Percentiles rank a stretch among this genome's conserved stretches.
Evolutionary conservation across 2,113 vertebrate species (phyloP).

Genomic region (Cinclus cinclus): DNA sequence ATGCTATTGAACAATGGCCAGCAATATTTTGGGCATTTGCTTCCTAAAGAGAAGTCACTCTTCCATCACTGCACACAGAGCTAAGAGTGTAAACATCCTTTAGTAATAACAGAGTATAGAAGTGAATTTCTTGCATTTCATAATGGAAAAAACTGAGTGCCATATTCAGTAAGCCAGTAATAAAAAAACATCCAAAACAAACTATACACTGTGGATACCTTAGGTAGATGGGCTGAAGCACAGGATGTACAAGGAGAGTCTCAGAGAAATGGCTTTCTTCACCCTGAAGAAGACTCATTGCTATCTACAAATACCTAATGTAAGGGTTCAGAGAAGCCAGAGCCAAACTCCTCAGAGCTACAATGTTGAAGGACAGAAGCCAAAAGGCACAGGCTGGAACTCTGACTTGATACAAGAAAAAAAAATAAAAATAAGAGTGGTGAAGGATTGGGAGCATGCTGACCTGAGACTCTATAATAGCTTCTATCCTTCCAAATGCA

Average conservation of each 20-base stretch:
- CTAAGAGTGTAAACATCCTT: background rate
- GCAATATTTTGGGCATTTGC: background rate
- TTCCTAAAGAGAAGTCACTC: background rate
- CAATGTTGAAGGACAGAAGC: background rate
- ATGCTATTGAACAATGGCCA: background rate
- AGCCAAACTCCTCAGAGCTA: background rate
- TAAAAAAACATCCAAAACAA: background rate
- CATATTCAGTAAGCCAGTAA: background rate
- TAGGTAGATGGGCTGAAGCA: background rate
- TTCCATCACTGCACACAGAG: background rate
- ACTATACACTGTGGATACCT: background rate
- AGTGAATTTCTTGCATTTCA: background rate
- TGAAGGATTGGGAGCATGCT: background rate
- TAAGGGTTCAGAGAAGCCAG: background rate
- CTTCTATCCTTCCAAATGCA: background rate
- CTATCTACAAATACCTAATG: background rate
- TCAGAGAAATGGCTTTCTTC: background rate
- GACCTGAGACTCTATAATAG: background rate
- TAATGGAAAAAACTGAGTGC: background rate
- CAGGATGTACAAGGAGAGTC: background rate
- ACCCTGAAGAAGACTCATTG: background rate
- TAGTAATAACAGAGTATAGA: background rate
- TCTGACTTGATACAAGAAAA: background rate
- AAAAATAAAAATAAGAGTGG: background rate
- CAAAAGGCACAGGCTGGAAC: background rate